Conservation (phyloP, 2,113 vertebrate species). For the Puma concolor region DNA sequence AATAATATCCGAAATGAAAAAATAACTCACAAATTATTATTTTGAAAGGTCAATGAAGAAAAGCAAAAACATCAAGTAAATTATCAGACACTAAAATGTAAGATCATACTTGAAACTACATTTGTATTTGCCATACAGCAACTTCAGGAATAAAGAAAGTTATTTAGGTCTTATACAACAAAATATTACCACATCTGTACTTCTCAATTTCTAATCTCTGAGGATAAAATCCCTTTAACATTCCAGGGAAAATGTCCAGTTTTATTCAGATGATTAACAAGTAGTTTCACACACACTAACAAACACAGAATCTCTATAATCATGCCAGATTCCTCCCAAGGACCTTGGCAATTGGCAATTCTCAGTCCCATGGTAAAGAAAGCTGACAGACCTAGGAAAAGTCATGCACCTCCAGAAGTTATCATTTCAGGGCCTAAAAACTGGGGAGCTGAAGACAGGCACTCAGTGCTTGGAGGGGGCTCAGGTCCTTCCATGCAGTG, state of each 20-base stretch:
- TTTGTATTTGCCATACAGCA: conserved; percentile 12
- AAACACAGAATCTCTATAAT: background rate
- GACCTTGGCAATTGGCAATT: background rate
- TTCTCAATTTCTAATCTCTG: background rate
- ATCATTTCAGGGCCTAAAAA: background rate
- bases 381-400: background rate
- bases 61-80: background rate
- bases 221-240: background rate
- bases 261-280: background rate
- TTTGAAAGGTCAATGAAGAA: background rate
- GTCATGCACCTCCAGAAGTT: background rate
- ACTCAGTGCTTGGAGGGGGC: too few relatives aligned
- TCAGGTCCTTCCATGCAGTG: background rate
- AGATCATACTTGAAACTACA: background rate
- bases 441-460: background rate
- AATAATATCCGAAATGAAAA: background rate
- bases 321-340: background rate
- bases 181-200: background rate
- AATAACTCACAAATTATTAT: background rate
- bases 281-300: background rate
- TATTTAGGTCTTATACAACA: background rate
- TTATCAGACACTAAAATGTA: background rate
- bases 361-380: background rate
- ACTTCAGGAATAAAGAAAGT: background rate
- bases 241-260: background rate